These are phyloP conservation scores for Oryctes rhinoceros DNA, from an alignment of 1,140 invertebrate genomes.

Conservation along the genomic window DNA sequence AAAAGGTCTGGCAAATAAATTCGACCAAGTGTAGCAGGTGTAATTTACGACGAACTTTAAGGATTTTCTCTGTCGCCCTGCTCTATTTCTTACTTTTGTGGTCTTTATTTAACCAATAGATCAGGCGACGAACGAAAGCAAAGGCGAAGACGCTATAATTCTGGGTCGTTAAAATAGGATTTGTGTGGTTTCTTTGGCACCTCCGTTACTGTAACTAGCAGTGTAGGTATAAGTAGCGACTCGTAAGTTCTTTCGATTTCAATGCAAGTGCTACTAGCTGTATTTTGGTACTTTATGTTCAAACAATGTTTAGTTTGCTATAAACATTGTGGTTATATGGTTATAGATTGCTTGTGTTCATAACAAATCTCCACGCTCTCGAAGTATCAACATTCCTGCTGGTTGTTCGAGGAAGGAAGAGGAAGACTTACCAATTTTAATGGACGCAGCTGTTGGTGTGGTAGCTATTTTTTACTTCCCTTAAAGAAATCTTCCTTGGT, in stretches of 20 bases:
- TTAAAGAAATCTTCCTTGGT: too few species aligned
- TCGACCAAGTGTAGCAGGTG: neutral
- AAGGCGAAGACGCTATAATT: neutral
- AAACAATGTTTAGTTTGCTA: too few species aligned
- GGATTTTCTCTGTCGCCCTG: neutral
- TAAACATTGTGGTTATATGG: too few species aligned
- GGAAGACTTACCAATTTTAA: too few species aligned
- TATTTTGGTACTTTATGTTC: too few species aligned
- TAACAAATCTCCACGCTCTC: too few species aligned
- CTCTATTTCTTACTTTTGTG: neutral
- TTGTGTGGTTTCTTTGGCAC: neutral
- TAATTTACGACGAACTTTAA: conserved; percentile 8
- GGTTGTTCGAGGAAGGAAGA: too few species aligned
- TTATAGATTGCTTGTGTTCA: too few species aligned
- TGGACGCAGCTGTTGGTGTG: too few species aligned
- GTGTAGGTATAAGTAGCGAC: neutral
- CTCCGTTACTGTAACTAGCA: neutral
- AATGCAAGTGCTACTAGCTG: too few species aligned
- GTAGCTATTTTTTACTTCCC: too few species aligned
- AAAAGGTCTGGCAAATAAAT: conserved; percentile 13
- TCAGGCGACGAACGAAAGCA: neutral
- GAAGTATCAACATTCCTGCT: too few species aligned
- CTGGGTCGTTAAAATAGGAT: neutral
- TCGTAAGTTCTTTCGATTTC: neutral
- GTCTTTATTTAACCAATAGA: neutral